A percentile compares a stretch with the other conserved stretches of the same genome.
Evolutionary conservation across 2,113 vertebrate genomes (phyloP).

Genomic region (Terrapene triunguis): DNA sequence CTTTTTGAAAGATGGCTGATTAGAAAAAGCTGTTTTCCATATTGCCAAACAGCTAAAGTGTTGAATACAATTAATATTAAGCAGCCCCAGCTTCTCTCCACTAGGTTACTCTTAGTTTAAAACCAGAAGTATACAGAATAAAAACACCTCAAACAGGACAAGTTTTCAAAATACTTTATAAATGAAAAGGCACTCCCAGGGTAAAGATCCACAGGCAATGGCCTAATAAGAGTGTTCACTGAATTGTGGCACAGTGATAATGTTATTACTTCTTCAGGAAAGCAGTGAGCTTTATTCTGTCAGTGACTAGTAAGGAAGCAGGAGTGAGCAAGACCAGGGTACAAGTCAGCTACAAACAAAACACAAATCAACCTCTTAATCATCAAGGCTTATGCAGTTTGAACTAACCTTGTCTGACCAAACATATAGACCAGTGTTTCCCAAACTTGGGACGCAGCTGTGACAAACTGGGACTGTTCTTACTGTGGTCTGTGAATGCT

Average conservation of each 20-base stretch:
- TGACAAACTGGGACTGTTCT: too few relatives aligned
- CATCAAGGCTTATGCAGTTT: neutral
- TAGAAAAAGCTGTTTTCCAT: neutral
- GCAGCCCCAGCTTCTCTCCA: neutral
- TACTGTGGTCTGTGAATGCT: too few relatives aligned
- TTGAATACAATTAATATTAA: neutral
- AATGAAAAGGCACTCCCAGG: neutral
- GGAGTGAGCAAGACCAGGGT: neutral
- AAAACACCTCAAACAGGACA: neutral
- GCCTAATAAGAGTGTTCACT: neutral
- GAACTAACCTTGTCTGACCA: neutral
- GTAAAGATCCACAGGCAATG: neutral
- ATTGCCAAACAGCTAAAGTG: neutral
- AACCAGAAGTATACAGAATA: neutral
- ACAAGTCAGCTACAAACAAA: neutral
- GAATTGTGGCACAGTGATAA: neutral
- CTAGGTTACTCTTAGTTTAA: neutral
- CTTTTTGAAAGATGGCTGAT: neutral
- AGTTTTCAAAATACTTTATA: neutral
- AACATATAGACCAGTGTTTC: neutral
- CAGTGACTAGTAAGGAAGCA: neutral
- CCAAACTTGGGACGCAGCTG: too few relatives aligned
- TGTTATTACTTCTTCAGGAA: neutral
- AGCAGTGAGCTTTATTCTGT: neutral
- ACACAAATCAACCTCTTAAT: neutral